Evolutionary conservation across 2,113 vertebrate species (phyloP).

Genomic region (Paramormyrops kingsleyae): DNA sequence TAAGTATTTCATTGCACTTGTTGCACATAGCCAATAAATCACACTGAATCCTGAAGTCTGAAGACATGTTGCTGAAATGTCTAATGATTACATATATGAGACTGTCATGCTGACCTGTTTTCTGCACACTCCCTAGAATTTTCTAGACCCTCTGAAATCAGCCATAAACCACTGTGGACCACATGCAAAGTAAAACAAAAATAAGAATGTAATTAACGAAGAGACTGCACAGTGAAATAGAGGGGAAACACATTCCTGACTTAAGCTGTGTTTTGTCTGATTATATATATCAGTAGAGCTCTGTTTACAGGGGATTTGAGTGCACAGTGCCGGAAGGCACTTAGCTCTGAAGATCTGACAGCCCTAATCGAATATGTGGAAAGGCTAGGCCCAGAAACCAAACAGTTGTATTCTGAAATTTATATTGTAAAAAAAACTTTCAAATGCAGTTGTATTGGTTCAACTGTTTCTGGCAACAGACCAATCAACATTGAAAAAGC

Average conservation of each 20-base stretch:
- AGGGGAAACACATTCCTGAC: background rate
- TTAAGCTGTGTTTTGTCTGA: background rate
- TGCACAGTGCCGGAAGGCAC: background rate
- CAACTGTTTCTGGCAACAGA: background rate
- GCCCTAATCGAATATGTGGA: background rate
- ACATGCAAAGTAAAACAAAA: background rate
- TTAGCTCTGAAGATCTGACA: background rate
- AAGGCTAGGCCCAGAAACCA: background rate
- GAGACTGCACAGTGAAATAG: background rate
- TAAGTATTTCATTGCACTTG: background rate
- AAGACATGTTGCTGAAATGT: background rate
- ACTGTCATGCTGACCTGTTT: background rate
- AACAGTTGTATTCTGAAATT: background rate
- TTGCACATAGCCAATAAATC: background rate
- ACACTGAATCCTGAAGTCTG: background rate
- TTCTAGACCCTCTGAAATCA: background rate
- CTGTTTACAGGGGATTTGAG: background rate
- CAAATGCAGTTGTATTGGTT: background rate
- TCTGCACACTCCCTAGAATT: background rate
- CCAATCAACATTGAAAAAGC: background rate
- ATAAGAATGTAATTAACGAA: background rate
- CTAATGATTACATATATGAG: background rate
- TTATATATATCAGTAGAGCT: background rate
- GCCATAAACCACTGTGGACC: background rate
- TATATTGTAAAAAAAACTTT: background rate